Percentiles rank a stretch among this genome's conserved stretches.
Evolutionary conservation across 2,113 vertebrate species (phyloP).

Genomic region (Fukomys damarensis): DNA sequence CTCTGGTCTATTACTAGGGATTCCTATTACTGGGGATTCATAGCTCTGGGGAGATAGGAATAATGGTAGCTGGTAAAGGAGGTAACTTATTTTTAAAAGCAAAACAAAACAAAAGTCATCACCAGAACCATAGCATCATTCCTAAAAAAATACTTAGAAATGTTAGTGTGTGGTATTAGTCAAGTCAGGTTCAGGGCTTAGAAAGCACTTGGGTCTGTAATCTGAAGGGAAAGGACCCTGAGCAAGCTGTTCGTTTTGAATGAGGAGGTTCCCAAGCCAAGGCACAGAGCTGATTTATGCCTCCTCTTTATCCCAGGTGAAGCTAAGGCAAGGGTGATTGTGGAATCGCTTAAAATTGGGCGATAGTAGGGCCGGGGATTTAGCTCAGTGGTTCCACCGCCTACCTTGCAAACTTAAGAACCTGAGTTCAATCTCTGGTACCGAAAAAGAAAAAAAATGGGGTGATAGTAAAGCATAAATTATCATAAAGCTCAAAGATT

Average conservation of each 20-base stretch:
- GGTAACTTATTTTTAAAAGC: background rate
- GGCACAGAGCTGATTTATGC: background rate
- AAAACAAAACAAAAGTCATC: background rate
- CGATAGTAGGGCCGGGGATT: no score
- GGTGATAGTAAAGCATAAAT: background rate
- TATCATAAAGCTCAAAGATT: slow-evolving; percentile 34
- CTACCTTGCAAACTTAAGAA: no score
- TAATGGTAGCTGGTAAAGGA: background rate
- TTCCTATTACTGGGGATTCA: no score
- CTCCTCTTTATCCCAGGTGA: background rate
- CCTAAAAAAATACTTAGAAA: background rate
- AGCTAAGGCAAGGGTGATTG: background rate
- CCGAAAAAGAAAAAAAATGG: no score
- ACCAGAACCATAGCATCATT: background rate
- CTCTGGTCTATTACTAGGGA: background rate
- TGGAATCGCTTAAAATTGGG: background rate
- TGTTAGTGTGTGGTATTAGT: background rate
- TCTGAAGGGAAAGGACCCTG: background rate
- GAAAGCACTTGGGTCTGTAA: background rate
- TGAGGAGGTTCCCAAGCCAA: background rate
- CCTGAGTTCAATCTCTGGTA: no score
- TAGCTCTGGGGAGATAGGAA: background rate
- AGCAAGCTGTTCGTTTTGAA: background rate
- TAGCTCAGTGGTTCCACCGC: no score
- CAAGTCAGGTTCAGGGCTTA: background rate